A percentile compares a stretch with the other conserved stretches of the same genome.
These are phyloP conservation scores for Frieseomelitta varia DNA, from an alignment of 1,140 invertebrate genomes.

Conservation along the genomic window DNA sequence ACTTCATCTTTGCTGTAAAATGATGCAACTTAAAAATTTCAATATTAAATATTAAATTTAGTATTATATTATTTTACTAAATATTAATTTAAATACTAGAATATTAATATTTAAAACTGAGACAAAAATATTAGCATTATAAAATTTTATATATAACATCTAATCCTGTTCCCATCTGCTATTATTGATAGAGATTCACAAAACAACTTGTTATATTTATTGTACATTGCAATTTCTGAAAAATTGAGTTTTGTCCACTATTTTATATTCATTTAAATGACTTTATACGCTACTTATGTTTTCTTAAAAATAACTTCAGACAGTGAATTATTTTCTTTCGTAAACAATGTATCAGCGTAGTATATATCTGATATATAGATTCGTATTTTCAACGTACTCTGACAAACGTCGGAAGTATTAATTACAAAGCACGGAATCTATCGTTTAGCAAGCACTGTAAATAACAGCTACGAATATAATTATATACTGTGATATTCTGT, in stretches of 20 bases:
- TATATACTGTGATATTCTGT: background rate
- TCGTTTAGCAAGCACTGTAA: background rate
- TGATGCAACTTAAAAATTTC: no score
- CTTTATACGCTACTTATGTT: background rate
- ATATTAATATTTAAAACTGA: no score
- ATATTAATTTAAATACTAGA: no score
- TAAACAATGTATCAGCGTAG: background rate
- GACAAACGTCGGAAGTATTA: background rate
- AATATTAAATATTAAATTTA: no score
- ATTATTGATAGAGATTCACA: no score
- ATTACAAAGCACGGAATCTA: background rate
- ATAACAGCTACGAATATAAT: background rate
- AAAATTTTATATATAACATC: no score
- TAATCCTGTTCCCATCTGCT: no score
- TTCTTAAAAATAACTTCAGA: background rate
- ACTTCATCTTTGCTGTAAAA: no score
- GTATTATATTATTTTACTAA: no score
- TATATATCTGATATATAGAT: background rate
- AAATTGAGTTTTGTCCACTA: background rate
- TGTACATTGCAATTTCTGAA: no score
- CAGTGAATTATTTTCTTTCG: background rate
- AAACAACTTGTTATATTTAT: no score
- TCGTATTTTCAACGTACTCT: background rate
- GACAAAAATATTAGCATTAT: no score
- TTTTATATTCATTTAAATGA: background rate